Percentiles rank a stretch among this genome's conserved stretches.
Evolutionary conservation across 2,888 invertebrate genomes (phyloP).

Genomic region (Lepas anatifera): DNA sequence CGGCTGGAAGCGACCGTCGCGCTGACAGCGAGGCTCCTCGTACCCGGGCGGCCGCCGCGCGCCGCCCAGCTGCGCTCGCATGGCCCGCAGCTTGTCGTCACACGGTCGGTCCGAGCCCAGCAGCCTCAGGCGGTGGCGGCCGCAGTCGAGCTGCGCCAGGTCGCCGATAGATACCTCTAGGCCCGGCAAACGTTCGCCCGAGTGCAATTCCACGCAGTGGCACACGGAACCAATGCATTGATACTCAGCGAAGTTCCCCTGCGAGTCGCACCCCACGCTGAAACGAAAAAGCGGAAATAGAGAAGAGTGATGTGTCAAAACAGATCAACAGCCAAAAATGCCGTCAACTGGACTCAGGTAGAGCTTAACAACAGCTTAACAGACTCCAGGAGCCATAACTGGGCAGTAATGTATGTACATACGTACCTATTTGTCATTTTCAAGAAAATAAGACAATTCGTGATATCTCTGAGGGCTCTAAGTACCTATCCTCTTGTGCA

Average conservation of each 20-base stretch:
- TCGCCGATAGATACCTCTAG: background rate
- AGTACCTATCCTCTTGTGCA: too few species aligned
- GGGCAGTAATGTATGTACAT: too few species aligned
- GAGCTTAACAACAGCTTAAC: too few species aligned
- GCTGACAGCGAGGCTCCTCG: background rate
- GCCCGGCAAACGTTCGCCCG: background rate
- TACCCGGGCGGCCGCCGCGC: background rate
- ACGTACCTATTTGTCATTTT: too few species aligned
- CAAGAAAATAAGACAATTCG: too few species aligned
- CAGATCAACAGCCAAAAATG: too few species aligned
- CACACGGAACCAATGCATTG: slow-evolving; percentile 21
- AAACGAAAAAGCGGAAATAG: too few species aligned
- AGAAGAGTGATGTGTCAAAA: too few species aligned
- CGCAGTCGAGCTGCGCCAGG: background rate
- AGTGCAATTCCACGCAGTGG: background rate
- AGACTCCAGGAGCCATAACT: too few species aligned
- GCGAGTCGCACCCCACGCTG: slow-evolving; percentile 19
- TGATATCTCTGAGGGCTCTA: too few species aligned
- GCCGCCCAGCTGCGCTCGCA: background rate
- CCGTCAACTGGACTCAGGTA: too few species aligned
- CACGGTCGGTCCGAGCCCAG: background rate
- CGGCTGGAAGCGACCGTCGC: background rate
- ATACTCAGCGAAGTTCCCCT: slow-evolving; percentile 23
- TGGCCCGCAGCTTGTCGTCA: background rate
- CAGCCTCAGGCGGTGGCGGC: background rate